These are phyloP conservation scores for Bellardia bayeri DNA, from an alignment of 2,888 invertebrate species.

Conservation along the genomic window DNA sequence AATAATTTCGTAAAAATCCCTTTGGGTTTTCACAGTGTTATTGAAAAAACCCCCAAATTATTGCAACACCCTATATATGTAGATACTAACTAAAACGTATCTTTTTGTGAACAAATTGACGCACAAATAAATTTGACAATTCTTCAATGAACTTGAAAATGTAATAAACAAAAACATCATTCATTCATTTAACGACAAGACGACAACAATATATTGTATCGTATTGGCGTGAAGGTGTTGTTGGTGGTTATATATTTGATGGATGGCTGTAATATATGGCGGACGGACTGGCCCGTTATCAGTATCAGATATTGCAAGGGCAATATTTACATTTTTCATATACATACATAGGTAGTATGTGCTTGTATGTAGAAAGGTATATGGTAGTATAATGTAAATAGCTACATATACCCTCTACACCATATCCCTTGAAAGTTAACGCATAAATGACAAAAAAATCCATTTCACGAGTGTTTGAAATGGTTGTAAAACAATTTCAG, in stretches of 20 bases:
- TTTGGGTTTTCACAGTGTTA: too few species aligned
- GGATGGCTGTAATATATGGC: too few species aligned
- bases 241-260: neutral
- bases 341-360: neutral
- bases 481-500: neutral
- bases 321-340: slow-evolving; percentile 18
- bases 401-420: slow-evolving; percentile 23
- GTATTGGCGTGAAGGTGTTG: slow-evolving; percentile 29
- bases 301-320: slow-evolving; percentile 53
- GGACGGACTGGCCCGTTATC: slow-evolving; percentile 27
- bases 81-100: slow-evolving; percentile 4
- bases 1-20: too few species aligned
- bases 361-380: slow-evolving; percentile 3
- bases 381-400: slow-evolving; percentile 36
- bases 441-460: neutral
- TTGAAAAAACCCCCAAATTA: neutral
- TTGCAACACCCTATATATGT: neutral
- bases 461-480: neutral
- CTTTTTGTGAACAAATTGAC: neutral
- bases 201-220: neutral
- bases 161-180: slow-evolving; percentile 28
- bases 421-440: slow-evolving; percentile 4
- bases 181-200: slow-evolving; percentile 11
- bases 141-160: slow-evolving; percentile 68
- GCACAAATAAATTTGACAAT: slow-evolving; percentile 32